Conservation (phyloP, 2,888 invertebrate genomes). For the Chrysomela aeneicollis region DNA sequence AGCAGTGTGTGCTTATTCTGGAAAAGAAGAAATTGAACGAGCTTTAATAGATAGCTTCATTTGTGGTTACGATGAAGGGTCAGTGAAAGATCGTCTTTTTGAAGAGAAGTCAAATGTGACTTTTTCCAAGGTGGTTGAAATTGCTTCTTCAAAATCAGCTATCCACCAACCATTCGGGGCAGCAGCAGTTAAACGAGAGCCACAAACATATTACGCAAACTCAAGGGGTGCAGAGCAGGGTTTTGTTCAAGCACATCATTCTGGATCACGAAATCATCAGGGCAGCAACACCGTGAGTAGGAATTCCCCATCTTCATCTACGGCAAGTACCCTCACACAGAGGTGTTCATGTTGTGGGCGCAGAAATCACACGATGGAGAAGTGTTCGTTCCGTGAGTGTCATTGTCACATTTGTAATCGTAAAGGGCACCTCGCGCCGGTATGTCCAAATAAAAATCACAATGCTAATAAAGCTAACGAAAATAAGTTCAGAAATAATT, state of each 20-base stretch:
- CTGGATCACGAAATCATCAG: not conserved
- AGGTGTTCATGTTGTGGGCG: not conserved
- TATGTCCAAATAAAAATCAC: constrained; percentile 18
- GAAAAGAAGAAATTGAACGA: constrained; percentile 21
- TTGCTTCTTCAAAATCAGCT: constrained; percentile 6
- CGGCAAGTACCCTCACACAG: not conserved
- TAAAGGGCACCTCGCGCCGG: constrained; percentile 19
- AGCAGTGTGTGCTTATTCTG: constrained; percentile 30
- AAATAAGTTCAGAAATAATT: not conserved
- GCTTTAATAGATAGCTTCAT: constrained; percentile 26
- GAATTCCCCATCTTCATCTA: not conserved
- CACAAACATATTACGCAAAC: constrained; percentile 1
- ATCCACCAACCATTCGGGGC: not conserved
- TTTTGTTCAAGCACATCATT: not conserved
- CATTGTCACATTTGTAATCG: constrained; percentile 17
- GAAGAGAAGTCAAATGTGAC: constrained; percentile 12
- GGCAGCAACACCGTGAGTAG: not conserved
- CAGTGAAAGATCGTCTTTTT: constrained; percentile 17
- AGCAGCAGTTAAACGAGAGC: constrained; percentile 6
- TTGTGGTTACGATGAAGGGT: constrained; percentile 19
- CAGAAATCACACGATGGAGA: constrained; percentile 3
- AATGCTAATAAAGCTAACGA: not conserved
- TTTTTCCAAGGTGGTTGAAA: constrained; percentile 10
- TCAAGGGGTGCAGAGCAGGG: not conserved
- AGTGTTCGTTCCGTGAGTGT: constrained; percentile 17